phyloP scores from a whole-genome alignment of 2,888 invertebrate genomes.

The Pherbina coryleti region DNA sequence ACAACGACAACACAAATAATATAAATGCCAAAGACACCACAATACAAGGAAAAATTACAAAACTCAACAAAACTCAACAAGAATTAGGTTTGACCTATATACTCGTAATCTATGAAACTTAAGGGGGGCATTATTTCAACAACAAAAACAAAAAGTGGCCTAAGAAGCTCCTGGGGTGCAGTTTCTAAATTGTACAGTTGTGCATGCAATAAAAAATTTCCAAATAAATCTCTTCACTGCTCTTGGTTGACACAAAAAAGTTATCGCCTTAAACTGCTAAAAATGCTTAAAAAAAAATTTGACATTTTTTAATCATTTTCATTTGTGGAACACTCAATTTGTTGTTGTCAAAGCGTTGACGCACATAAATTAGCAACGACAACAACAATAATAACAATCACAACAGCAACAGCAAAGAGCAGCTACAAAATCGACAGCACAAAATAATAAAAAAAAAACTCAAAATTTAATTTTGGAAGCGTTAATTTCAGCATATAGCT shows the following conservation, averaged over 20 bases:
- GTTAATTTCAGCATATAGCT: background rate
- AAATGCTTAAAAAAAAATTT: no score
- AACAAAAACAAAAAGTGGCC: no score
- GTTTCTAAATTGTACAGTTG: background rate
- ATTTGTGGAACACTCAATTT: no score
- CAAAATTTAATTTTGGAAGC: background rate
- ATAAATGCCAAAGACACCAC: no score
- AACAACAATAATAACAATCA: conserved; percentile 14
- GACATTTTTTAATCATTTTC: no score
- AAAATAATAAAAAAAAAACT: background rate
- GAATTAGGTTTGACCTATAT: background rate
- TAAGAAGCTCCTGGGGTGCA: background rate
- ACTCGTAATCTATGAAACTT: background rate
- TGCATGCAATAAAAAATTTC: no score
- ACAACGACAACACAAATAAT: no score
- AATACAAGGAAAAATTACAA: background rate
- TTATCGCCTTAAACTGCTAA: no score
- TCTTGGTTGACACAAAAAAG: background rate
- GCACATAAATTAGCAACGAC: conserved; percentile 2
- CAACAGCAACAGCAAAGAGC: conserved; percentile 14
- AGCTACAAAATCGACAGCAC: background rate
- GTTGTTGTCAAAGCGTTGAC: background rate
- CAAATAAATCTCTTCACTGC: background rate
- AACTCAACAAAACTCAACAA: background rate
- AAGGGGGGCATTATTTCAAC: no score